A percentile compares a stretch with the other conserved stretches of the same genome.
Evolutionary conservation across 2,888 invertebrate species (phyloP).

Genomic region (Shargacucullia verbasci): DNA sequence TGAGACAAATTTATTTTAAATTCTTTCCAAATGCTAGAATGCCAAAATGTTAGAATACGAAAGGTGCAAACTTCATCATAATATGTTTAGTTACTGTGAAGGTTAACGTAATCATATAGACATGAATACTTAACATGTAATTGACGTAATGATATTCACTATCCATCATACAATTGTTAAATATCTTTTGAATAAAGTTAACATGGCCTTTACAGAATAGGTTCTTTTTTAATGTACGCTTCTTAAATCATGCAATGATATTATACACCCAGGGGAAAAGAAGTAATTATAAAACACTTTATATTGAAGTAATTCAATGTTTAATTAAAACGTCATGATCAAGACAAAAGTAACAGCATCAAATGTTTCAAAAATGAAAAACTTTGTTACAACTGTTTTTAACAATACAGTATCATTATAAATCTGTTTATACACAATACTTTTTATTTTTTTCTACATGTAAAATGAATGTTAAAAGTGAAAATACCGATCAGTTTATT

Average conservation of each 20-base stretch:
- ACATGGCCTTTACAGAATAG: conserved; percentile 31
- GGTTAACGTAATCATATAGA: conserved; percentile 46
- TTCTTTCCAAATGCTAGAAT: neutral
- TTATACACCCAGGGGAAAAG: conserved; percentile 10
- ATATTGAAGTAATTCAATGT: conserved; percentile 79
- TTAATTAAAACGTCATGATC: conserved; percentile 87
- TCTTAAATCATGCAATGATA: conserved; percentile 11
- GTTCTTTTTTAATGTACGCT: conserved; percentile 15
- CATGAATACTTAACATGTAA: conserved; percentile 28
- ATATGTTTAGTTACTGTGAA: conserved; percentile 36
- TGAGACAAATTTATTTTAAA: neutral
- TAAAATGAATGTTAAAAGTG: conserved; percentile 50
- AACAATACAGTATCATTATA: conserved; percentile 63
- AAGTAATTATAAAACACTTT: conserved; percentile 31
- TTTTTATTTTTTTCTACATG: conserved; percentile 58
- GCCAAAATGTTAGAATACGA: conserved; percentile 14
- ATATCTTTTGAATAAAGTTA: conserved; percentile 31
- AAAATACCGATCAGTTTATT: conserved; percentile 28
- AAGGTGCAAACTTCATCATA: conserved; percentile 14
- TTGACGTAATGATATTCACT: conserved; percentile 33
- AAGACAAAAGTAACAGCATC: conserved; percentile 84
- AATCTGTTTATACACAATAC: conserved; percentile 68
- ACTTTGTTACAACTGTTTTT: conserved; percentile 68
- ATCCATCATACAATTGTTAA: conserved; percentile 20
- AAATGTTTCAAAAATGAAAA: conserved; percentile 82